Base-by-base conservation (phyloP, 2,113 vertebrate genomes). In the Jacana jacana region DNA sequence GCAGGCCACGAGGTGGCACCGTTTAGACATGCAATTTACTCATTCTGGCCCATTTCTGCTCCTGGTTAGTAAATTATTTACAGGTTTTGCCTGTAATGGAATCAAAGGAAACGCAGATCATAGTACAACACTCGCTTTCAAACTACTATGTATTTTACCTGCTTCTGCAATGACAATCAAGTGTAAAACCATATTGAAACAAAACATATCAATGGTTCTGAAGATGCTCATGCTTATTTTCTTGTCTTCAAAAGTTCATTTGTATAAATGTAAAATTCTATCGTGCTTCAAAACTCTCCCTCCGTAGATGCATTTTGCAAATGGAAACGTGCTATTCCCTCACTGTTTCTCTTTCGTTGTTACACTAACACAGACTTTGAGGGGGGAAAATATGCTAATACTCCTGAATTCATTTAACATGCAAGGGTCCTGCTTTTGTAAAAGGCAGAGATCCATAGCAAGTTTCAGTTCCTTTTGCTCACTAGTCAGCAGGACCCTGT, bases 1-100 rank as follows among this genome's bases (percentile, higher is more conserved):
- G 6, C 1, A 13, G 11, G 58, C 97, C 98, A 98, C 97, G 58
- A 97, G 98, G 88, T 96, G 98, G 97, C 97, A 61, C 14, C 76
- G 2, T 87, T 82, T 86, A 91, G 94, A 96, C 96, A 52, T 30
- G 4, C 10, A 81, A 88, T 10, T 16, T 10, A 10, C 48, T 20
- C 30, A 6, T 13, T 22, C 60, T 9, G 30, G 20, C 8, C 35
- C 40, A 1, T 2, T 0, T 3, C 40, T 14, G 24, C 65, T 35
- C 66, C 31, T 23, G 9, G 1, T 35, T 37, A 9, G 37, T 33
- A 39, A 71, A 37, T 20, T 18, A 19, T 11, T 11, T 20, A 27
- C 51, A 35, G 31, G 37, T 15, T 78, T 70, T 51, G 61, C 37
- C 23, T 46, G 10, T 7, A 40, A 30, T 4, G 8, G 35, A 75